Evolutionary conservation across 2,113 vertebrate genomes (phyloP).

Genomic region (Chascanopsetta lugubris): DNA sequence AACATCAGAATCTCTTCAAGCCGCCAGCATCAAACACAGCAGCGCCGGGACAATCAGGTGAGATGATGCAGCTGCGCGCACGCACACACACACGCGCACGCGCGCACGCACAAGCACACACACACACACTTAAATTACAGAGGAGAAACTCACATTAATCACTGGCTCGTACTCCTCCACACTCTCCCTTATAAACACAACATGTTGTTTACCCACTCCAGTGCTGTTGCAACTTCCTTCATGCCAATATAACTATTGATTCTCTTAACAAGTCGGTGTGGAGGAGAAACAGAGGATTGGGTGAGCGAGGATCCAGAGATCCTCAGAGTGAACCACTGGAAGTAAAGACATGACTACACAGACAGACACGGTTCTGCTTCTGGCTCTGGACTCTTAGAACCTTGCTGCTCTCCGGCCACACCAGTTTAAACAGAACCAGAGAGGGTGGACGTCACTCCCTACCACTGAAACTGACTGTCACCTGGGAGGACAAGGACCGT

Average conservation of each 20-base stretch:
- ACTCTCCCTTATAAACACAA: slow-evolving; percentile 21
- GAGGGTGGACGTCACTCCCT: too few relatives aligned
- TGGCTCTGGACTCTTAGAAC: too few relatives aligned
- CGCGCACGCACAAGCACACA: slow-evolving; percentile 14
- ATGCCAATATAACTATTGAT: slow-evolving; percentile 40
- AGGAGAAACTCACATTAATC: slow-evolving; percentile 25
- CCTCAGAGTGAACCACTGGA: too few relatives aligned
- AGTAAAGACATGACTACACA: too few relatives aligned
- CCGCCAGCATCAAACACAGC: slow-evolving; percentile 47
- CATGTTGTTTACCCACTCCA: slow-evolving; percentile 21
- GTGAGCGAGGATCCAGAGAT: too few relatives aligned
- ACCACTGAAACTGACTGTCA: too few relatives aligned
- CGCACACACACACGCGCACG: slow-evolving; percentile 31
- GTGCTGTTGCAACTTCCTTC: slow-evolving; percentile 32
- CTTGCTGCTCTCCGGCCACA: too few relatives aligned
- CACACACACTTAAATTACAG: slow-evolving; percentile 34
- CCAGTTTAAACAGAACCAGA: too few relatives aligned
- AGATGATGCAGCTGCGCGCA: slow-evolving; percentile 5
- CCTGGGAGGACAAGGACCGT: too few relatives aligned
- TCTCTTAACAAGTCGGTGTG: slow-evolving; percentile 19
- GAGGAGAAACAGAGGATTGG: slow-evolving; percentile 18
- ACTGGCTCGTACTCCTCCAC: slow-evolving; percentile 6
- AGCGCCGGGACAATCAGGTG: slow-evolving; percentile 23
- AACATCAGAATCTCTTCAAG: slow-evolving; percentile 36
- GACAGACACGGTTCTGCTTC: too few relatives aligned